A percentile compares a stretch with the other conserved stretches of the same genome.
Conservation (phyloP, 2,797 vertebrate species). For the Podarcis lilfordi region DNA sequence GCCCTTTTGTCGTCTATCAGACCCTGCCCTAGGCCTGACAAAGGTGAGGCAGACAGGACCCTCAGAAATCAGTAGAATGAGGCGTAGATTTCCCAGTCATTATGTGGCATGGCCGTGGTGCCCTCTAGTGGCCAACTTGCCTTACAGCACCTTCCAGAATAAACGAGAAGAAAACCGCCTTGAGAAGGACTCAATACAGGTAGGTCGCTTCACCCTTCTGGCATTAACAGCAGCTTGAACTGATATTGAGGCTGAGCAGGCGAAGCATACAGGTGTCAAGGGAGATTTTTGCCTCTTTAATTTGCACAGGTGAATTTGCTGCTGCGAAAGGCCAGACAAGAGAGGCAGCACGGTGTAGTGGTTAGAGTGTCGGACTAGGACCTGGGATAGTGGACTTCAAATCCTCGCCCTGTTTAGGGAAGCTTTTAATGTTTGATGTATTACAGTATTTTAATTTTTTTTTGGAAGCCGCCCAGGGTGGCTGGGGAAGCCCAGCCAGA, state of each 20-base stretch:
- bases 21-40: too few relatives aligned
- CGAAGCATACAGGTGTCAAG: background rate
- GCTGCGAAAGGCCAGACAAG: background rate
- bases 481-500: too few relatives aligned
- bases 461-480: too few relatives aligned
- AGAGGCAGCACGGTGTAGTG: background rate
- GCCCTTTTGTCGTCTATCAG: too few relatives aligned
- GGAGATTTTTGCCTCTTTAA: background rate
- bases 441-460: too few relatives aligned
- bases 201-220: too few relatives aligned
- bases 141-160: background rate
- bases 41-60: too few relatives aligned
- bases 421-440: too few relatives aligned
- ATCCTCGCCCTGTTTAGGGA: too few relatives aligned
- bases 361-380: too few relatives aligned
- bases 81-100: background rate
- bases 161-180: too few relatives aligned
- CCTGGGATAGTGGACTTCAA: too few relatives aligned
- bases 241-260: background rate
- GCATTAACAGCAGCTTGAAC: background rate
- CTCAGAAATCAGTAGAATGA: background rate
- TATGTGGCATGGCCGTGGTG: background rate
- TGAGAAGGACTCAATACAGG: background rate
- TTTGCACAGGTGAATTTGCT: background rate
- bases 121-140: background rate